These are phyloP conservation scores for Colossoma macropomum DNA, from an alignment of 2,113 vertebrate species.

Conservation along the genomic window DNA sequence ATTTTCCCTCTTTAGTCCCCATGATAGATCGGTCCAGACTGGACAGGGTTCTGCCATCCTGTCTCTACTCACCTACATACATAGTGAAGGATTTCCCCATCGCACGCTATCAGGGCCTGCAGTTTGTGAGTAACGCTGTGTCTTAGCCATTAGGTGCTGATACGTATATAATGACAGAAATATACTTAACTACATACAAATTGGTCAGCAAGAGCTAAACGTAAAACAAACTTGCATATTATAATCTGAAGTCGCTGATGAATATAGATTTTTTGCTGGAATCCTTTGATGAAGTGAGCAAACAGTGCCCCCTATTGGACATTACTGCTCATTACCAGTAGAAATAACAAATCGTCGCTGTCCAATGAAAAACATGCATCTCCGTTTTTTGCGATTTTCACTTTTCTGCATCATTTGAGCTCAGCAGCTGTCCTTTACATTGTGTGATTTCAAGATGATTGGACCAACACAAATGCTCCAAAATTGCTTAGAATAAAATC, in stretches of 20 bases:
- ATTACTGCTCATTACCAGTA: conserved; percentile 13
- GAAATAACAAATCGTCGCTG: no score
- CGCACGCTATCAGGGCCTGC: conserved; percentile 97
- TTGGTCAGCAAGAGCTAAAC: neutral
- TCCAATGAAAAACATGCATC: no score
- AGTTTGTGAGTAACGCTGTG: conserved; percentile 87
- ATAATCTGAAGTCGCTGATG: neutral
- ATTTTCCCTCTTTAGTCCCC: conserved; percentile 78
- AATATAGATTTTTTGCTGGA: neutral
- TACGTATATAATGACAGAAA: neutral
- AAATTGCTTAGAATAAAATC: no score
- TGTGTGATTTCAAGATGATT: no score
- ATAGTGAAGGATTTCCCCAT: conserved; percentile 98
- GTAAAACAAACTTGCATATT: neutral
- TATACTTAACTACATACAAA: neutral
- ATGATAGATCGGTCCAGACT: conserved; percentile 84
- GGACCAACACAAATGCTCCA: no score
- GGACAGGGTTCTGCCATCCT: conserved; percentile 90
- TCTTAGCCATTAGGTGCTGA: neutral
- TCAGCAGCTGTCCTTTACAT: no score
- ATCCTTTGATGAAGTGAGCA: conserved; percentile 5
- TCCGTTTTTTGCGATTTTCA: no score
- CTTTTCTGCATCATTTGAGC: no score
- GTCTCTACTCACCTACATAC: conserved; percentile 94
- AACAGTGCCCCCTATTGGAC: conserved; percentile 40